phyloP scores from a whole-genome alignment of 2,113 vertebrate species.

The Esox niger region DNA sequence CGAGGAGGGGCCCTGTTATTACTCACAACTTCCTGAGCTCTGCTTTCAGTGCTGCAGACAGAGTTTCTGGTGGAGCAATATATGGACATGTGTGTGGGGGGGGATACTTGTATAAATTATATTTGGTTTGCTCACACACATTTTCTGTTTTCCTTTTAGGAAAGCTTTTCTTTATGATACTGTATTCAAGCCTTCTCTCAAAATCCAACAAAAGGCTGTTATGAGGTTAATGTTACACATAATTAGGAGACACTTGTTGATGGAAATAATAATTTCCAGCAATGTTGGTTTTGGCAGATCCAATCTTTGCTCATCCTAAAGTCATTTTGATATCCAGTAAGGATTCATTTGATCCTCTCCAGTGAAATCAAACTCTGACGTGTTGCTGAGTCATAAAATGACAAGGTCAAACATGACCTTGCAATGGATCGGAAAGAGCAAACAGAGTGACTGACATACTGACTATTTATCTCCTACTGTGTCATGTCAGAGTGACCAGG shows the following conservation, averaged over 20 bases:
- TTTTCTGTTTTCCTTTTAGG: background rate
- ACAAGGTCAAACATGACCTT: background rate
- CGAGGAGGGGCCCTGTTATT: background rate
- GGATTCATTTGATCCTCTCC: background rate
- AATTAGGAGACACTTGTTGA: no score
- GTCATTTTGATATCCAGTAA: background rate
- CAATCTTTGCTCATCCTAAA: background rate
- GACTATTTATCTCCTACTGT: background rate
- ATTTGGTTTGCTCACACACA: no score
- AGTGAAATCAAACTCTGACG: background rate
- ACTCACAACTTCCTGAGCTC: background rate
- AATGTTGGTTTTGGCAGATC: background rate
- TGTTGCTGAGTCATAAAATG: background rate
- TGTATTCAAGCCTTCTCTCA: background rate
- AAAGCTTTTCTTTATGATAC: background rate
- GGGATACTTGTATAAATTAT: no score
- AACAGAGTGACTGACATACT: background rate
- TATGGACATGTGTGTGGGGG: no score
- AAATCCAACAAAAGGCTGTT: no score
- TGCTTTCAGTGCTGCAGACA: background rate
- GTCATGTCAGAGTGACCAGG: background rate
- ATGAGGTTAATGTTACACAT: no score
- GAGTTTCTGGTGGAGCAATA: background rate
- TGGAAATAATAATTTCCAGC: no score
- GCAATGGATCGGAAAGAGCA: background rate